Percentiles rank a stretch among this genome's conserved stretches.
These are phyloP conservation scores for Tautogolabrus adspersus DNA, from an alignment of 2,113 vertebrate genomes.

Conservation along the genomic window DNA sequence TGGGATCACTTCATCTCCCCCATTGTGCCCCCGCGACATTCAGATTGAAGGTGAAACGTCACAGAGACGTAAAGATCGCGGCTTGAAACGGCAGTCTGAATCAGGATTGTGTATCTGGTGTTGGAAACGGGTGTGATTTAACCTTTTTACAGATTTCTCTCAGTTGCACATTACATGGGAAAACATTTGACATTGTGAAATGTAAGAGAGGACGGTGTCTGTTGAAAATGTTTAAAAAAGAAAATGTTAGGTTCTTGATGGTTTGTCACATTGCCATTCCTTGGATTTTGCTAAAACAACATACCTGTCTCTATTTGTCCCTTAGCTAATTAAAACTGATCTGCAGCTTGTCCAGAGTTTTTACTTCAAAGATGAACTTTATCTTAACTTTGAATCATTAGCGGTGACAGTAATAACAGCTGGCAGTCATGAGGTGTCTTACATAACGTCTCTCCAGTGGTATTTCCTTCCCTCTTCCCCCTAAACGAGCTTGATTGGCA, in stretches of 20 bases:
- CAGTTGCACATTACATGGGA: no score
- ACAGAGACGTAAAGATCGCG: no score
- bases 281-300: neutral
- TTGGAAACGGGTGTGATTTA: no score
- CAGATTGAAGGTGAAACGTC: no score
- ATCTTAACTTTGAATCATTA: neutral
- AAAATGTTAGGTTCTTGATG: neutral
- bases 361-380: neutral
- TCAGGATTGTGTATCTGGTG: no score
- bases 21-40: no score
- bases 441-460: neutral
- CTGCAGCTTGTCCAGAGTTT: neutral
- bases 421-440: neutral
- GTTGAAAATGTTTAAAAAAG: neutral
- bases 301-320: neutral
- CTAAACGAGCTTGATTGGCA: neutral
- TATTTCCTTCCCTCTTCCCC: neutral
- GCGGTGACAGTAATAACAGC: conserved; percentile 1
- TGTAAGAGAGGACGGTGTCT: no score
- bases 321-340: neutral
- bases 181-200: no score
- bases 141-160: no score
- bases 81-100: no score
- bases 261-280: neutral
- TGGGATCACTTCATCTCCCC: no score